phyloP scores from a whole-genome alignment of 1,140 invertebrate species.

The Pseudomyrmex sp. region DNA sequence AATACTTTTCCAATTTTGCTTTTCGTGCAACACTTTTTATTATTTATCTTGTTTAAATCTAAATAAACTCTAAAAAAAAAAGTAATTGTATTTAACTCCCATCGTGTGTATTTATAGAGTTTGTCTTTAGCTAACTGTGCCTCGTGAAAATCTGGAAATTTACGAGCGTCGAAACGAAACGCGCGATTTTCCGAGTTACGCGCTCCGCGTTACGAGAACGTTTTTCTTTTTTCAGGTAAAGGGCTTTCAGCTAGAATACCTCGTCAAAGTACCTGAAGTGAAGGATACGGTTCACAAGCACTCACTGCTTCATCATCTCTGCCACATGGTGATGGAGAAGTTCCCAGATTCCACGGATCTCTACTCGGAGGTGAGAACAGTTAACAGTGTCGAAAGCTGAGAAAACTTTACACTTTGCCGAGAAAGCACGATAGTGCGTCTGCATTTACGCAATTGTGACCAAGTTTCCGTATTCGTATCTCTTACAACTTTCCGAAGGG shows the following conservation, averaged over 20 bases:
- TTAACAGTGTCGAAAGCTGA: constrained; percentile 20
- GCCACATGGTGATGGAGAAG: constrained; percentile 98
- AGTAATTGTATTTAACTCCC: background rate
- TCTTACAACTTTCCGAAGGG: constrained; percentile 26
- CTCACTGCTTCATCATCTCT: constrained; percentile 98
- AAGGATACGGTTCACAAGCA: constrained; percentile 99
- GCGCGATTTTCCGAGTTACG: constrained; percentile 24
- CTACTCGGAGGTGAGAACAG: constrained; percentile 94
- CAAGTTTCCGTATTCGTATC: constrained; percentile 30
- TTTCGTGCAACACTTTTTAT: too few relatives aligned
- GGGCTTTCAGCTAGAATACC: constrained; percentile 99
- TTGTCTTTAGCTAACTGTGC: background rate
- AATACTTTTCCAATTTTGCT: too few relatives aligned
- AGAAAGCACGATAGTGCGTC: background rate
- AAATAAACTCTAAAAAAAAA: too few relatives aligned
- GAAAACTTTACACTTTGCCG: constrained; percentile 57
- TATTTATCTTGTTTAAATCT: too few relatives aligned
- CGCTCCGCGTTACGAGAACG: constrained; percentile 42
- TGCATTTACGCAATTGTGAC: constrained; percentile 49
- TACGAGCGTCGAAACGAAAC: constrained; percentile 35
- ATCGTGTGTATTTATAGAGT: background rate
- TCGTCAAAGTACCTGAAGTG: constrained; percentile 99
- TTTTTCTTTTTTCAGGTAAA: constrained; percentile 88
- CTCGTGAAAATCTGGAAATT: constrained; percentile 26
- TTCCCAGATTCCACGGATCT: constrained; percentile 97